A percentile compares a stretch with the other conserved stretches of the same genome.
Conservation (phyloP, 2,113 vertebrate species). For the Trogon surrucura region DNA sequence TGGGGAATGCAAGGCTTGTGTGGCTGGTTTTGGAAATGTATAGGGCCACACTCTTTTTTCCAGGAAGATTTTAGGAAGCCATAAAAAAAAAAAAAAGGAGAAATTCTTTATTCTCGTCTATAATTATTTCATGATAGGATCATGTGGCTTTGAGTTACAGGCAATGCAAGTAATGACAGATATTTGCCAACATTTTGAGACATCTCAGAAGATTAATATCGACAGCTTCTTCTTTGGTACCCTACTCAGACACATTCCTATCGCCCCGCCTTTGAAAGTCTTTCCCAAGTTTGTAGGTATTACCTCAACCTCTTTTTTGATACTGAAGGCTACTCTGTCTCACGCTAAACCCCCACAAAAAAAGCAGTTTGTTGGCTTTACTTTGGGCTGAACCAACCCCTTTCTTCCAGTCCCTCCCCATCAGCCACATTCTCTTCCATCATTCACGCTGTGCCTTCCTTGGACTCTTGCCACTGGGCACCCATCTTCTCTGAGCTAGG, state of each 20-base stretch:
- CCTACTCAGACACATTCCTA: neutral
- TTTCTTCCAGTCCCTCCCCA: neutral
- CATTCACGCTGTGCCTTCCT: rapidly evolving
- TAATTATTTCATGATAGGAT: neutral
- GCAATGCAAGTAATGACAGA: neutral
- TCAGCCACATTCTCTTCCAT: rapidly evolving
- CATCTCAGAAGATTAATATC: neutral
- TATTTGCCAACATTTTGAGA: neutral
- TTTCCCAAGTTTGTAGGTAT: neutral
- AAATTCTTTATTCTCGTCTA: neutral
- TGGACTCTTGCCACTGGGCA: neutral
- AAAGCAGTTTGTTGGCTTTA: neutral
- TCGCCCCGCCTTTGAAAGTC: neutral
- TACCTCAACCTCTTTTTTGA: neutral
- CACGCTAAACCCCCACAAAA: neutral
- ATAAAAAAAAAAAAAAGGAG: neutral
- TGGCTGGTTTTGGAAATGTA: neutral
- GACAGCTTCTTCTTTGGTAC: neutral
- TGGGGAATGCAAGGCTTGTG: neutral
- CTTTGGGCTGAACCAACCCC: rapidly evolving
- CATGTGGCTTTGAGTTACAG: neutral
- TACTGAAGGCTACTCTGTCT: neutral
- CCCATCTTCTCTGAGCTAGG: neutral
- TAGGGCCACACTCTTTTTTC: neutral
- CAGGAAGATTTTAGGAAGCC: neutral